A percentile compares a stretch with the other conserved stretches of the same genome.
Conservation (phyloP, 2,888 invertebrate genomes). For the Agrochola circellaris region DNA sequence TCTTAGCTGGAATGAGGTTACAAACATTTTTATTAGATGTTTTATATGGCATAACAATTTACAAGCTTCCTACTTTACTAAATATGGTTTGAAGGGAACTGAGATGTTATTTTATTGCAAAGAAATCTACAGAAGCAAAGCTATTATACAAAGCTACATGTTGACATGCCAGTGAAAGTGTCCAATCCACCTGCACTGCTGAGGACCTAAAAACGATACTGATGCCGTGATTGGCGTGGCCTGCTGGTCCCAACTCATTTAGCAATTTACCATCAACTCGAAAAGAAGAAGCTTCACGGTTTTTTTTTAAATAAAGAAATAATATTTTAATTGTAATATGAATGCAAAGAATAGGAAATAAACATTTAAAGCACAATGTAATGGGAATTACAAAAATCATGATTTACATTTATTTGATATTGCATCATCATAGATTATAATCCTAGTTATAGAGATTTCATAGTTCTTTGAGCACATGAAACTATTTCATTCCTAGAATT, state of each 20-base stretch:
- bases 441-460: not conserved
- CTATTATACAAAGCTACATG: no score
- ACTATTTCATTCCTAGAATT: not conserved
- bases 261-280: no score
- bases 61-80: conserved; percentile 32
- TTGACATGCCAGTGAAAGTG: no score
- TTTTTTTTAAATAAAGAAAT: not conserved
- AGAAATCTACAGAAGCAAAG: not conserved
- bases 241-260: no score
- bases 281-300: no score
- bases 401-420: not conserved
- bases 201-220: no score
- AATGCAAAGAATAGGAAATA: conserved; percentile 1
- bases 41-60: conserved; percentile 10
- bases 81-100: conserved; percentile 14
- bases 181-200: no score
- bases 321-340: not conserved
- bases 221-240: no score
- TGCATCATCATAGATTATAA: conserved; percentile 1
- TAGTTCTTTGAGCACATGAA: not conserved
- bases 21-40: conserved; percentile 3
- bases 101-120: not conserved
- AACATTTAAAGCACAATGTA: not conserved
- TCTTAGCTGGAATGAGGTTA: conserved; percentile 19
- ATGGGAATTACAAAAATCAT: not conserved